Evolutionary conservation across 2,888 invertebrate species (phyloP), one percentile per base, ranked within the genome.

Genomic region (Artemia sp.): DNA sequence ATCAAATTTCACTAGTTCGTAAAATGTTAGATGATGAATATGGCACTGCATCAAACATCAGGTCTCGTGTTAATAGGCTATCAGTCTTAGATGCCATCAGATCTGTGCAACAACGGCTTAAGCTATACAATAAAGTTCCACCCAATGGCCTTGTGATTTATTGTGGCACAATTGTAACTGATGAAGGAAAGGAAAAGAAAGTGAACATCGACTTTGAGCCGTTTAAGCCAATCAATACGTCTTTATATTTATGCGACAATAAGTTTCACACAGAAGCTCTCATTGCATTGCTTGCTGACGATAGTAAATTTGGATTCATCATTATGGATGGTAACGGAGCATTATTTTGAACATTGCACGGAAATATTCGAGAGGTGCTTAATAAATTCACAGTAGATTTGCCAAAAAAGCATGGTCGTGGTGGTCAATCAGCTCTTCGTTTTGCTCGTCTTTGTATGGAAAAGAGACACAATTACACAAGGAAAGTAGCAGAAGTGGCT

Each of bases 11-110:
- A 14, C 84, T 98, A 76, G 93, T 99, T 73, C 92, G 96, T 78
- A 98, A 98, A 84, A 99, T 99, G 98, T 86, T 98, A 82, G 98
- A 98, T 52, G 98, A 99, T 84, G 98, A 98, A 83, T 98, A 96
- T 82, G 98, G 98, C 73, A 98, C 98, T 69, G 98, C 98, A 8
- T 98, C 98, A 70, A 99, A 98, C 81, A 98, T 98, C 78, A 98
- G 99, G 81, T 97, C 96, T 73, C 85, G 98, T 76, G 98, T 99
- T 71, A 98, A 99, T 83, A 85, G 98, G 77, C 84, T 99, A 73
- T 99, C 98, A 53, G 98, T 98, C 74, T 85, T 99, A 74, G 97
- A 97, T 76, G 98, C 98, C 76, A 99, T 98, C 80, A 99, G 98
- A 70, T 98, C 97, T 75, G 98, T 99, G 80, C 98, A 98, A 81